Percentiles rank a stretch among this genome's conserved stretches.
Evolutionary conservation across 2,113 vertebrate genomes (phyloP).

Genomic region (Myotis lucifugus): DNA sequence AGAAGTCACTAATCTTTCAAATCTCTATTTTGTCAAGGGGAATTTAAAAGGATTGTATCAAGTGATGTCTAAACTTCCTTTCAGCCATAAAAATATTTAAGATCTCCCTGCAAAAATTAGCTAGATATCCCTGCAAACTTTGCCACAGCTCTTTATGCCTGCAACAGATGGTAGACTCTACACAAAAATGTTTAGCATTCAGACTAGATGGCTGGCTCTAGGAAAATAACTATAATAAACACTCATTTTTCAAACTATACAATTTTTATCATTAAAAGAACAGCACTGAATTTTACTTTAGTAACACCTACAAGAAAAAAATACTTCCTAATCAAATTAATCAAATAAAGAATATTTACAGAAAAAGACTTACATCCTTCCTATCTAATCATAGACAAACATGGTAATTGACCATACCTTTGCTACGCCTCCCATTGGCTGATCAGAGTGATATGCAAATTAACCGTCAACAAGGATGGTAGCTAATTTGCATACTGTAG

Average conservation of each 20-base stretch:
- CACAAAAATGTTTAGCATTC: conserved; percentile 37
- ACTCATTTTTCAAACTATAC: background rate
- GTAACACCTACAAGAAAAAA: conserved; percentile 24
- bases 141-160: background rate
- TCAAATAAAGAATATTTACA: background rate
- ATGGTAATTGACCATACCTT: too few species aligned
- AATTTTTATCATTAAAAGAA: conserved; percentile 37
- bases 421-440: too few species aligned
- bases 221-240: conserved; percentile 25
- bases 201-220: background rate
- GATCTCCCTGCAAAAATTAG: background rate
- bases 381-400: too few species aligned
- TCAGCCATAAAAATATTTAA: background rate
- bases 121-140: background rate
- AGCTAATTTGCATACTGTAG: too few species aligned
- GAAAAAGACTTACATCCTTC: background rate
- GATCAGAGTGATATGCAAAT: too few species aligned
- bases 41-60: background rate
- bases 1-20: conserved; percentile 2
- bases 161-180: background rate
- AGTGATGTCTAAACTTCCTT: background rate
- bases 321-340: background rate
- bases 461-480: too few species aligned
- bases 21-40: background rate
- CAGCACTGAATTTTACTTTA: conserved; percentile 36